phyloP scores from a whole-genome alignment of 2,797 vertebrate species.

The Argyrosomus regius region DNA sequence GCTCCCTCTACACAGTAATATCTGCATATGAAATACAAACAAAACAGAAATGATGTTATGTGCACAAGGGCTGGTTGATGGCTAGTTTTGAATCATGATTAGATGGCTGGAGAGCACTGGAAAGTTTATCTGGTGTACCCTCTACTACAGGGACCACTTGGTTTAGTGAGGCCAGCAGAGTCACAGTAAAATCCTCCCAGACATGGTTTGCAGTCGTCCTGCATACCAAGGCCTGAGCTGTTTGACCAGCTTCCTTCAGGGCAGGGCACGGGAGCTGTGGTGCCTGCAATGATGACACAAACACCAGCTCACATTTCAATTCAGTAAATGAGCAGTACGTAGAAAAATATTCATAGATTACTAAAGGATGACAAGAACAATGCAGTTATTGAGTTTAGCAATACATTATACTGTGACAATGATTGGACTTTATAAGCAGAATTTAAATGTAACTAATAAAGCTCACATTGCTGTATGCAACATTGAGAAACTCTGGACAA shows the following conservation, averaged over 20 bases:
- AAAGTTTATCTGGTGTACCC: constrained; percentile 79
- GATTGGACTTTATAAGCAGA: constrained; percentile 19
- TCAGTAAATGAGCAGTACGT: background rate
- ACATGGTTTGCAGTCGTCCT: constrained; percentile 85
- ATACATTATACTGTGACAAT: constrained; percentile 13
- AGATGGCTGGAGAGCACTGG: background rate
- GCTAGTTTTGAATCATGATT: background rate
- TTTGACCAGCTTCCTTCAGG: constrained; percentile 89
- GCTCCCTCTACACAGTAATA: constrained; percentile 86
- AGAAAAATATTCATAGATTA: constrained; percentile 1
- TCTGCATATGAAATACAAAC: constrained; percentile 72
- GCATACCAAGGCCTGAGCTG: constrained; percentile 78
- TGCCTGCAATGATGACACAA: constrained; percentile 77
- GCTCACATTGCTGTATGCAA: constrained; percentile 1
- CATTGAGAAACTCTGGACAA: background rate
- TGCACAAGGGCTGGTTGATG: background rate
- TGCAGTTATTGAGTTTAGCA: constrained; percentile 6
- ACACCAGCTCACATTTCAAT: constrained; percentile 16
- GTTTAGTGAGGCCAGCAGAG: constrained; percentile 74
- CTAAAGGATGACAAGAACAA: background rate
- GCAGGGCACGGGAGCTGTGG: constrained; percentile 82
- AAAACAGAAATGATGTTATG: background rate
- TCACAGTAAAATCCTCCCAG: constrained; percentile 87
- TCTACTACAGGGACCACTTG: constrained; percentile 85
- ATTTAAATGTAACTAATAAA: constrained; percentile 22